Percentiles rank a stretch among this genome's conserved stretches.
Evolutionary conservation across 2,113 vertebrate species (phyloP).

Genomic region (Dicerorhinus sumatrensis): DNA sequence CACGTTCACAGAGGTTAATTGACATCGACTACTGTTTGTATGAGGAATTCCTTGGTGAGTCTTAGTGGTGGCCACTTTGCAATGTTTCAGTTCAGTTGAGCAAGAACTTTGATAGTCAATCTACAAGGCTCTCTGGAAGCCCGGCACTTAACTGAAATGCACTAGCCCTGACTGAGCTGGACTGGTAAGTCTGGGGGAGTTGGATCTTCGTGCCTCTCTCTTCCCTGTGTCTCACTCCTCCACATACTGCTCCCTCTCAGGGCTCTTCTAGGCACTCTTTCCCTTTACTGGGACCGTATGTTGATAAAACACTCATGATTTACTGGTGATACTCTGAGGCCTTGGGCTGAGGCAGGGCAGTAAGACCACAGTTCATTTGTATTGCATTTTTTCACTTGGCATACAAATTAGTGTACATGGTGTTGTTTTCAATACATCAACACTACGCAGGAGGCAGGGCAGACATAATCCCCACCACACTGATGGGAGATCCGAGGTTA

Average conservation of each 20-base stretch:
- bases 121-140: slow-evolving; percentile 6
- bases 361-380: background rate
- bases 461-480: too few relatives aligned
- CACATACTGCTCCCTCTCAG: background rate
- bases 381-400: background rate
- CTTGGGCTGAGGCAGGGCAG: background rate
- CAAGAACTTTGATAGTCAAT: slow-evolving; percentile 39
- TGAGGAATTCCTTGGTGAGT: slow-evolving; percentile 55
- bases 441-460: background rate
- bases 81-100: slow-evolving; percentile 67
- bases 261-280: background rate
- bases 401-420: background rate
- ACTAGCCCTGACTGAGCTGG: background rate
- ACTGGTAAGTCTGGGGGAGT: background rate
- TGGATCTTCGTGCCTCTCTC: background rate
- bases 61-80: slow-evolving; percentile 62
- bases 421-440: background rate
- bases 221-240: slow-evolving; percentile 9
- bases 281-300: background rate
- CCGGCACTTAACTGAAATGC: slow-evolving; percentile 14
- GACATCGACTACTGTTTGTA: slow-evolving; percentile 40
- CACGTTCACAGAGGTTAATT: slow-evolving; percentile 64
- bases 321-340: background rate
- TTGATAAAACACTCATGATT: background rate
- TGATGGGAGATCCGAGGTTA: background rate